Base-by-base conservation (phyloP, 2,888 invertebrate species). In the Tanaodytes sp. region DNA sequence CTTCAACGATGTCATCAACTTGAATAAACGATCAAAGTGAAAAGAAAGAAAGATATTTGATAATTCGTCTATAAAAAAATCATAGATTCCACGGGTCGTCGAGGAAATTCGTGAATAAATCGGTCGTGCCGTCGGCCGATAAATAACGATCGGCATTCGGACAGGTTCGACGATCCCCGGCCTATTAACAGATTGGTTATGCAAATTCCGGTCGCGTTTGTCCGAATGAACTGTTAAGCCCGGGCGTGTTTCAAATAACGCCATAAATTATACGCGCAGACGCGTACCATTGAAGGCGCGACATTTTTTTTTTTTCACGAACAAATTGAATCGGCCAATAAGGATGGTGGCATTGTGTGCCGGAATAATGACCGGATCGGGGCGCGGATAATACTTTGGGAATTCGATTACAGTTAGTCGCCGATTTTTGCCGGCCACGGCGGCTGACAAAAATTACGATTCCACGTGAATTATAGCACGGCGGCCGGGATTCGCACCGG, bases 181-280 rank as follows among this genome's bases (percentile, higher is more conserved):
- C 18, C 23, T 8, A 23, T 37, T 19, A 39, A 12, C 33, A n/a
- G 36, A 59, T 59, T 43, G 49, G 49, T 59, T 61, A 61, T 61
- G 51, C 51, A 61, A 61, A 61, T 59, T 46, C 14, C 16, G 37
- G 61, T 62, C 40, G 43, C 39, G 45, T 37, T 62, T 45, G 36
- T 51, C 39, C 18, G 33, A 30, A 52, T 45, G 37, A 51, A 51
- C 37, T 8, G 37, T 5, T 15, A 1, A 15, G 18, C 37, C 8
- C 16, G 39, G 40, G n/a, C 19, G 30, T 48, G 46, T 39, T 55
- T 45, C 16, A 42, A 55, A 55, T 43, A 43, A 33, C 40, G 27
- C 40, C 33, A 40, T 54, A 54, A 48, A 63, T 54, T 63, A 46
- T 31, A 46, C 4, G 23, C 4, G 23, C 30, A 15, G 39, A 46